A percentile compares a stretch with the other conserved stretches of the same genome.
Evolutionary conservation across 1,140 invertebrate species (phyloP).

Genomic region (Drosophila chauvacae): DNA sequence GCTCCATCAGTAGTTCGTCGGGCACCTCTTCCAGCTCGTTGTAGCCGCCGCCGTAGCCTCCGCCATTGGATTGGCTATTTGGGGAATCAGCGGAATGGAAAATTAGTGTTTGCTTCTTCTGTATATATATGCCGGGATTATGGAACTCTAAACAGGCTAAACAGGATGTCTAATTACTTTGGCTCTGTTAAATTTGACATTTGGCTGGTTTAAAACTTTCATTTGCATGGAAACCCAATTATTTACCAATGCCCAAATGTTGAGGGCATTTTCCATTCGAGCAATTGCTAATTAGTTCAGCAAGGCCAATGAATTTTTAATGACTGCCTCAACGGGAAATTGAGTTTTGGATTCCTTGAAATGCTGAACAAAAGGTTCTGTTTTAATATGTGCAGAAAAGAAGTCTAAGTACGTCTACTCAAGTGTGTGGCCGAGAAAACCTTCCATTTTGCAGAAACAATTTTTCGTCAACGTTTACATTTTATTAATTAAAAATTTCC

Average conservation of each 20-base stretch:
- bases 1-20: conserved; percentile 86
- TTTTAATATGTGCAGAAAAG: neutral
- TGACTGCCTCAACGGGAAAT: conserved; percentile 27
- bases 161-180: conserved; percentile 60
- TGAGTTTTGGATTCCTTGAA: conserved; percentile 13
- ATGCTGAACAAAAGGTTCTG: neutral
- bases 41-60: conserved; percentile 58
- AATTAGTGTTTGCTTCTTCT: conserved; percentile 51
- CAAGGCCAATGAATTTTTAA: conserved; percentile 45
- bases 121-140: neutral
- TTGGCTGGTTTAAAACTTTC: conserved; percentile 36
- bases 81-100: conserved; percentile 61
- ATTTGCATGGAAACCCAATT: conserved; percentile 71
- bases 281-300: conserved; percentile 49
- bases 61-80: conserved; percentile 68
- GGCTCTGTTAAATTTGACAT: conserved; percentile 53
- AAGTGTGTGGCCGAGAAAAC: conserved; percentile 15
- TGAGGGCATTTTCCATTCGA: conserved; percentile 62
- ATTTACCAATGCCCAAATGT: conserved; percentile 47
- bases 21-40: conserved; percentile 78
- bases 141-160: conserved; percentile 24
- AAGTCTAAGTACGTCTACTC: neutral
- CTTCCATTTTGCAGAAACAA: conserved; percentile 4
- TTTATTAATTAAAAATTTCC: conserved; percentile 69
- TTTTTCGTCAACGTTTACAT: conserved; percentile 67